Evolutionary conservation across 2,888 invertebrate species (phyloP), one percentile per base, ranked within the genome.

Genomic region (Shargacucullia verbasci): DNA sequence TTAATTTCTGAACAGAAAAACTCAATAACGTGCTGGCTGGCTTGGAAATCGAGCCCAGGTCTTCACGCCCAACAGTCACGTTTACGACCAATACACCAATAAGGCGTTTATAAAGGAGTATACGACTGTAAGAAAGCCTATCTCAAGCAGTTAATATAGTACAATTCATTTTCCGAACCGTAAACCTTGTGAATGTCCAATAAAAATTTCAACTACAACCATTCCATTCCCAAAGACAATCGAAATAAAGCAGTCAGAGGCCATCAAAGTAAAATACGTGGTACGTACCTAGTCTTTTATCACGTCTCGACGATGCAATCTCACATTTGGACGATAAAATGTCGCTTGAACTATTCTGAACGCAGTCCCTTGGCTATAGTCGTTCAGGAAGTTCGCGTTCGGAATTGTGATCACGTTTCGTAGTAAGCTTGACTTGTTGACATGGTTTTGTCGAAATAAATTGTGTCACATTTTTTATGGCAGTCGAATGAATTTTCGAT

Each of bases 331-430:
- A 50, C 43, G 58, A 67, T 67, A 67, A 67, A 67, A 67, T 69
- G 53, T 25, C 53, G 43, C 58, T 50, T 13, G 14, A 43, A 43
- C 29, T 31, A 37, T 33, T 59, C 35, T 39, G 53, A 63, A 15
- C 48, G 48, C 8, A 11, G 57, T 59, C 54, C 72, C 73, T 60
- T 27, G 46, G 58, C 41, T 63, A 43, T 46, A 50, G 57, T 70
- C 66, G 46, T 13, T 56, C 41, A 29, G 44, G 35, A 56, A 52
- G 31, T 52, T 49, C 46, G 40, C 46, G 38, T 45, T 54, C 50
- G 13, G 49, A 49, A 67, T 72, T 70, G 59, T 66, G 70, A 59
- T 57, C 73, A 71, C 71, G 71, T 72, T 25, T 29, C 15, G 41
- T 56, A 56, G 41, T 56, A 56, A 70, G 64, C 68, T 55, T 31